A percentile compares a stretch with the other conserved stretches of the same genome.
Evolutionary conservation across 2,888 invertebrate genomes (phyloP).

Genomic region (Erannis defoliaria): DNA sequence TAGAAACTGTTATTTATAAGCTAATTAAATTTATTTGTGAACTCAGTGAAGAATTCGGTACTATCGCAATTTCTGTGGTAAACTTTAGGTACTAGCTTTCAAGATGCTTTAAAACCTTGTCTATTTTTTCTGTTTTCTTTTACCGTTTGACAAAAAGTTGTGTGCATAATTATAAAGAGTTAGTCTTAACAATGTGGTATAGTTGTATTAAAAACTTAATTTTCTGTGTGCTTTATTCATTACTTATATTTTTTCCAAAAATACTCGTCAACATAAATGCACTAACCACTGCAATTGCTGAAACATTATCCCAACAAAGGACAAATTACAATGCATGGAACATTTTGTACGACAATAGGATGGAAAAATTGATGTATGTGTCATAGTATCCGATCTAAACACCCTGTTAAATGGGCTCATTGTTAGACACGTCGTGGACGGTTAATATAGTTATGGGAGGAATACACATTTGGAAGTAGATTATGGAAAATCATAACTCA

Average conservation of each 20-base stretch:
- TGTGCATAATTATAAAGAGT: too few species aligned
- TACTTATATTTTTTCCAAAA: not conserved
- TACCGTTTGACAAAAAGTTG: too few species aligned
- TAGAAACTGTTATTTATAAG: too few species aligned
- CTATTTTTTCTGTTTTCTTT: too few species aligned
- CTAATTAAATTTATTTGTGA: too few species aligned
- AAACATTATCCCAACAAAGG: constrained; percentile 18
- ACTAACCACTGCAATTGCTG: constrained; percentile 10
- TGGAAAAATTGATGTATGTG: constrained; percentile 42
- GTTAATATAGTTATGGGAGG: not conserved
- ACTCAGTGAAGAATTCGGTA: too few species aligned
- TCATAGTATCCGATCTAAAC: constrained; percentile 44
- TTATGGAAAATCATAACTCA: too few species aligned
- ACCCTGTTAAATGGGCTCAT: constrained; percentile 48
- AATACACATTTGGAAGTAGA: too few species aligned
- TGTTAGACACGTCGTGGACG: constrained; percentile 43
- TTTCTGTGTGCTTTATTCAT: not conserved
- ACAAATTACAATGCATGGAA: constrained; percentile 28
- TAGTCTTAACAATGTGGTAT: too few species aligned
- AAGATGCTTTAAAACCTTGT: too few species aligned
- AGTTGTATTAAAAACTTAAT: not conserved
- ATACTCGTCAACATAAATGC: not conserved
- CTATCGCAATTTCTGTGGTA: too few species aligned
- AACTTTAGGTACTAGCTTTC: too few species aligned
- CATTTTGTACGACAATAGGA: constrained; percentile 35